Conservation (phyloP, 2,888 invertebrate genomes). For the Cistogaster globosa region DNA sequence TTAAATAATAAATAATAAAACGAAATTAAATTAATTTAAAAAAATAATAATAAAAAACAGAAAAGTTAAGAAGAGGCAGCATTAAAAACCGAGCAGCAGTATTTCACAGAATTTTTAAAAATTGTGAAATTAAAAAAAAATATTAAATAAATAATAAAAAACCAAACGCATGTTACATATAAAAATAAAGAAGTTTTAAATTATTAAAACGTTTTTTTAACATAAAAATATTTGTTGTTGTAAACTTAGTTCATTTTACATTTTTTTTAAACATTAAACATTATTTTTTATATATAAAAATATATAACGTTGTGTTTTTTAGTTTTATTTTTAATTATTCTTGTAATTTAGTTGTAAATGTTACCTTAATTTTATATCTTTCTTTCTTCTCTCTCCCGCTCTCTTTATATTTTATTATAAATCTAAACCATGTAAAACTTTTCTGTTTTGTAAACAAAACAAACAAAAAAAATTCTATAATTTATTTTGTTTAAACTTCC, state of each 20-base stretch:
- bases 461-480: slow-evolving; percentile 23
- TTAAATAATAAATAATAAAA: slow-evolving; percentile 74
- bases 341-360: slow-evolving; percentile 62
- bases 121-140: not conserved
- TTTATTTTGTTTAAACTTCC: slow-evolving; percentile 33
- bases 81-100: slow-evolving; percentile 20
- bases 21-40: slow-evolving; percentile 32
- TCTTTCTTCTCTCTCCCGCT: not conserved
- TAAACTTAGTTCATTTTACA: slow-evolving; percentile 41
- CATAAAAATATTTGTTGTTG: slow-evolving; percentile 36
- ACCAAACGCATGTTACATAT: slow-evolving; percentile 26
- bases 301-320: slow-evolving; percentile 59
- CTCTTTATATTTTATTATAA: not conserved
- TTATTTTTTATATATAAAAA: slow-evolving; percentile 37
- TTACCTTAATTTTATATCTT: slow-evolving; percentile 14
- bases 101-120: slow-evolving; percentile 47
- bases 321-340: slow-evolving; percentile 56
- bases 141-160: not conserved
- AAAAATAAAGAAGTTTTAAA: slow-evolving; percentile 34
- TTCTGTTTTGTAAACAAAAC: slow-evolving; percentile 21
- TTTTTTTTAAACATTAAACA: slow-evolving; percentile 34
- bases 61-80: slow-evolving; percentile 69
- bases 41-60: slow-evolving; percentile 46
- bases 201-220: slow-evolving; percentile 20
- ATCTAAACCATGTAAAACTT: slow-evolving; percentile 1